phyloP scores from a whole-genome alignment of 2,888 invertebrate species.

The Stegophylla sp. region DNA sequence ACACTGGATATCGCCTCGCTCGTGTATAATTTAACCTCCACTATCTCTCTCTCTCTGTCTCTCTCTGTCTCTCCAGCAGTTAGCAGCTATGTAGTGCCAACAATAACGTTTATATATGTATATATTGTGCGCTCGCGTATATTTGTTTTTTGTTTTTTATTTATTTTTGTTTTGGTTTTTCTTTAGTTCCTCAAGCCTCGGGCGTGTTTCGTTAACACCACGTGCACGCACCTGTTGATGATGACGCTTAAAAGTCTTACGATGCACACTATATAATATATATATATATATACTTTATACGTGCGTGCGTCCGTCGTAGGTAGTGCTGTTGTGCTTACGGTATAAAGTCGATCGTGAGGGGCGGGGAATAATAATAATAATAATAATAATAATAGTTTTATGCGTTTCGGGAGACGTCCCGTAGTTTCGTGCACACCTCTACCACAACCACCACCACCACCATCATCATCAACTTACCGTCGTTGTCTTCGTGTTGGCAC shows the following conservation, averaged over 20 bases:
- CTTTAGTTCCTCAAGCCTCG: not conserved
- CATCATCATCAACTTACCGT: not conserved
- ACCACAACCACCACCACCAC: not conserved
- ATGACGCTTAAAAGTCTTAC: slow-evolving; percentile 6
- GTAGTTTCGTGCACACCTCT: not conserved
- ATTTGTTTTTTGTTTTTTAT: not conserved
- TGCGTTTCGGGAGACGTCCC: not conserved
- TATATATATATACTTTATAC: not conserved
- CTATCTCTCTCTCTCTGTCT: too few relatives aligned
- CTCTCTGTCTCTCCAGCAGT: too few relatives aligned
- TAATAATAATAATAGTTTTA: slow-evolving; percentile 8
- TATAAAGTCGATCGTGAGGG: not conserved
- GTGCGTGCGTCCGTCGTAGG: not conserved
- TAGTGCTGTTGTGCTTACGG: not conserved
- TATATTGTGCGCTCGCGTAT: not conserved
- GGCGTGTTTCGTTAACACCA: slow-evolving; percentile 6
- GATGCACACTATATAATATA: not conserved
- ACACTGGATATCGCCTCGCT: not conserved
- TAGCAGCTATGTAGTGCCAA: too few relatives aligned
- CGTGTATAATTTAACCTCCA: too few relatives aligned
- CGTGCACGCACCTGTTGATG: slow-evolving; percentile 8
- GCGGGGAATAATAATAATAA: not conserved
- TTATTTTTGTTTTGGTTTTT: not conserved
- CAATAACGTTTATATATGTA: slow-evolving; percentile 3
- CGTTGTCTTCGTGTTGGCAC: not conserved